These are phyloP conservation scores for Carterocephalus palaemon DNA, from an alignment of 2,888 invertebrate species.

Conservation along the genomic window DNA sequence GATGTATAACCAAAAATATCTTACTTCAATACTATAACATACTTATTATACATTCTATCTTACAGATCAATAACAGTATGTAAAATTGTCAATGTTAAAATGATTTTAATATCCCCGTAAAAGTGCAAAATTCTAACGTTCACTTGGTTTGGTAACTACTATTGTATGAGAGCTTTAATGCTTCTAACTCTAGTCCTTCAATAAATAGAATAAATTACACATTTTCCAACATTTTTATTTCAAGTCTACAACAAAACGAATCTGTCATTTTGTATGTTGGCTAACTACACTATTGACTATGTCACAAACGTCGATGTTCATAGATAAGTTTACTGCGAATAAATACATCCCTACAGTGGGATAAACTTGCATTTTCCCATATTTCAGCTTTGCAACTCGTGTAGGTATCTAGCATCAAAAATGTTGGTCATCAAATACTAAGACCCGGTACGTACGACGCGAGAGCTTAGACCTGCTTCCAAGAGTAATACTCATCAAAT, in stretches of 20 bases:
- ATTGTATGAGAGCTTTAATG: conserved; percentile 19
- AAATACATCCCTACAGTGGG: too few relatives aligned
- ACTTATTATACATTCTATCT: conserved; percentile 12
- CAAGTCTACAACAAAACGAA: conserved; percentile 19
- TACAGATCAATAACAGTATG: conserved; percentile 1
- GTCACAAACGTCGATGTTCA: too few relatives aligned
- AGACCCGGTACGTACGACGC: too few relatives aligned
- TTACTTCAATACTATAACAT: conserved; percentile 10
- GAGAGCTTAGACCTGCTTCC: too few relatives aligned
- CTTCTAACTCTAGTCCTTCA: not conserved
- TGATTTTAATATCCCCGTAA: not conserved
- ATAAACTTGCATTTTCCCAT: too few relatives aligned
- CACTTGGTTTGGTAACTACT: not conserved
- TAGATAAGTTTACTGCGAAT: too few relatives aligned
- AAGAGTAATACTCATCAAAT: too few relatives aligned
- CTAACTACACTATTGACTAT: conserved; percentile 14
- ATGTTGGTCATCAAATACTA: too few relatives aligned
- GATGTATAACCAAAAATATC: not conserved
- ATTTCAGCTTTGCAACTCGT: too few relatives aligned
- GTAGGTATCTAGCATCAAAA: too few relatives aligned
- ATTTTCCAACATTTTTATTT: not conserved
- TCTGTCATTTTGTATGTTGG: conserved; percentile 11
- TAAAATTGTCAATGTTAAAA: conserved; percentile 7
- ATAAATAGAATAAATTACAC: conserved; percentile 16
- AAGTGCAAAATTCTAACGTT: conserved; percentile 3